Base-by-base conservation (phyloP, 2,888 invertebrate species). In the Nemoura dubitans region DNA sequence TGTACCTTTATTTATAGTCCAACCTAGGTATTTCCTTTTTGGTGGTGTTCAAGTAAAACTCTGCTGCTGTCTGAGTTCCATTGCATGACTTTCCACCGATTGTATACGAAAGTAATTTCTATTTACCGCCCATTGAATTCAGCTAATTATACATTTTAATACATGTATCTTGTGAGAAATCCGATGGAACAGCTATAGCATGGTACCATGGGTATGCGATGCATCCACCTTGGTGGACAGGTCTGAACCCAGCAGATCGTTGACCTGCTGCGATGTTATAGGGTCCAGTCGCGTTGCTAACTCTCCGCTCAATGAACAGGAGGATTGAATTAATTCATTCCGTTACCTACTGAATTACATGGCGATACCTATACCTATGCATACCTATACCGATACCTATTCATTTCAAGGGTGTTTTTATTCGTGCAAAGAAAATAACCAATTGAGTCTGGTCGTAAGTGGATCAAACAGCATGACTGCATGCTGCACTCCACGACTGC, bases 101-200 rank as follows among this genome's bases (percentile, higher is more conserved):
- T 59, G 59, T 59, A n/a, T n/a, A 59, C 16, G 10, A 36, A 59
- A 59, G 59, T 1, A 59, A 59, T 59, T 59, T 59, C 59, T 59
- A 59, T 59, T 59, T 59, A 59, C 59, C 59, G 21, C 21, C 59
- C 59, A 59, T 59, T 59, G 59, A 59, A 59, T 59, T 59, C 59
- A 59, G 59, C 59, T 59, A 59, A 59, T 59, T 59, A 59, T 21
- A 59, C 5, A 28, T 78, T 5, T 6, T 26, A 10, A 26, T 78
- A 78, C 78, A 14, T 28, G 78, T 78, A 78, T 78, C 78, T 78
- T 78, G 78, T 78, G 78, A 26, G 78, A 78, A 78, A 78, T 78
- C 78, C 21, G 2, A 59, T 59, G 21, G 21, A 59, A 59, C 59
- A 59, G 59, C 59, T 59, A 59, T 59, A 59, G 14, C 16, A 21